phyloP scores from a whole-genome alignment of 2,113 vertebrate genomes.

The Naja naja region DNA sequence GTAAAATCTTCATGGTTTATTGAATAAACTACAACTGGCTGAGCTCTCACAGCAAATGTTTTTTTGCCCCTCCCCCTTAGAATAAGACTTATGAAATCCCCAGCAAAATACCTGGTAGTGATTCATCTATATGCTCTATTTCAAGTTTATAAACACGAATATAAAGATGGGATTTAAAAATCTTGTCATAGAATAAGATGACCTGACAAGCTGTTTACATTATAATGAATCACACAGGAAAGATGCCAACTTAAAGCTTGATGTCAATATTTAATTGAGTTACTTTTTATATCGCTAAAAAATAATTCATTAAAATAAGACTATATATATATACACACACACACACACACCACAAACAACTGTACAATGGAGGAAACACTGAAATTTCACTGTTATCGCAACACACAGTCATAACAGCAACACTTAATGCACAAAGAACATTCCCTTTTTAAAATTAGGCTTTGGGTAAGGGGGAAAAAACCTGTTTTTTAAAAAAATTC shows the following conservation, averaged over 20 bases:
- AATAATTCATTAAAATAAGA: slow-evolving; percentile 68
- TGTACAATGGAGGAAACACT: slow-evolving; percentile 75
- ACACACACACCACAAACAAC: slow-evolving; percentile 47
- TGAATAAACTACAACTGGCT: neutral
- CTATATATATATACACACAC: slow-evolving; percentile 11
- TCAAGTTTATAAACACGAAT: neutral
- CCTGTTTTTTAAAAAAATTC: too few relatives aligned
- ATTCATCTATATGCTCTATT: neutral
- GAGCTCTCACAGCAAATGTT: neutral
- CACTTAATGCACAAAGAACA: slow-evolving; percentile 61
- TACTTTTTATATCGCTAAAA: slow-evolving; percentile 67
- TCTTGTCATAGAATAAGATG: neutral
- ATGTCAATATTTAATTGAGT: slow-evolving; percentile 73
- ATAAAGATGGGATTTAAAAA: neutral
- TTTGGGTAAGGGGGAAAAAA: slow-evolving; percentile 35
- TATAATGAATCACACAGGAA: neutral
- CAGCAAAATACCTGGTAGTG: neutral
- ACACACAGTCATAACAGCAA: slow-evolving; percentile 68
- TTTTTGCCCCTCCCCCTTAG: neutral
- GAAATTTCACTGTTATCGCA: slow-evolving; percentile 71
- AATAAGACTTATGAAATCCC: neutral
- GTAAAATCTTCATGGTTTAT: neutral
- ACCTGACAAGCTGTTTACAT: slow-evolving; percentile 2
- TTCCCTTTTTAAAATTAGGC: slow-evolving; percentile 59
- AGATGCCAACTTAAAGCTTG: slow-evolving; percentile 24